Evolutionary conservation across 2,888 invertebrate genomes (phyloP).

Genomic region (Thumatha senex): DNA sequence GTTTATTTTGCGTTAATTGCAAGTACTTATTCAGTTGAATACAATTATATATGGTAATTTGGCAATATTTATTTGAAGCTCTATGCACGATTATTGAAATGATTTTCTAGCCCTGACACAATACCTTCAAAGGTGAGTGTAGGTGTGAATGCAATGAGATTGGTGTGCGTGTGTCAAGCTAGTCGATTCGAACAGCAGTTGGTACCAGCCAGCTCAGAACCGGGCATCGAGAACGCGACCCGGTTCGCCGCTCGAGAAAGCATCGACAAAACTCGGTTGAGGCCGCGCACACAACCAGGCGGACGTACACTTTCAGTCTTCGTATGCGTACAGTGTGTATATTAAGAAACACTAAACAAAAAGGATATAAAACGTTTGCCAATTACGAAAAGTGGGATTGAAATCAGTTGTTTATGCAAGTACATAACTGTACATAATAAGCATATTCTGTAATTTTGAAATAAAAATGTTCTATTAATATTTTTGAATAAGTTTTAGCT

Average conservation of each 20-base stretch:
- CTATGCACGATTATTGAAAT: slow-evolving; percentile 44
- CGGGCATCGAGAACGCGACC: slow-evolving; percentile 81
- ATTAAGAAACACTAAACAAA: slow-evolving; percentile 52
- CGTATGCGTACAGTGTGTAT: slow-evolving; percentile 57
- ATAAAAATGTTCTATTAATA: too few species aligned
- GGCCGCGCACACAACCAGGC: slow-evolving; percentile 72
- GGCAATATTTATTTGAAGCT: slow-evolving; percentile 28
- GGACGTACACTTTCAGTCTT: slow-evolving; percentile 75
- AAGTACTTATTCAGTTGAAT: slow-evolving; percentile 24
- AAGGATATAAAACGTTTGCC: slow-evolving; percentile 44
- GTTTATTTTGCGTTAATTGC: not conserved
- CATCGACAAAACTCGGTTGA: slow-evolving; percentile 83
- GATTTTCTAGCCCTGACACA: slow-evolving; percentile 65
- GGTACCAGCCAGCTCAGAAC: slow-evolving; percentile 50
- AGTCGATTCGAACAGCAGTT: slow-evolving; percentile 34
- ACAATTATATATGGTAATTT: slow-evolving; percentile 25
- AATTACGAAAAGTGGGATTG: slow-evolving; percentile 38
- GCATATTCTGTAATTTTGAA: not conserved
- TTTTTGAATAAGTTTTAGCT: too few species aligned
- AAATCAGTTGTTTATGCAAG: slow-evolving; percentile 13
- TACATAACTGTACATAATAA: not conserved
- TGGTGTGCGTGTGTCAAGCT: slow-evolving; percentile 52
- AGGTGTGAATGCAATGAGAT: slow-evolving; percentile 43
- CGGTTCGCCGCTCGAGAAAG: slow-evolving; percentile 81
- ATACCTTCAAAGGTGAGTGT: slow-evolving; percentile 48